These are phyloP conservation scores for Hedychridium roseum DNA, from an alignment of 2,888 invertebrate genomes.

Conservation along the genomic window DNA sequence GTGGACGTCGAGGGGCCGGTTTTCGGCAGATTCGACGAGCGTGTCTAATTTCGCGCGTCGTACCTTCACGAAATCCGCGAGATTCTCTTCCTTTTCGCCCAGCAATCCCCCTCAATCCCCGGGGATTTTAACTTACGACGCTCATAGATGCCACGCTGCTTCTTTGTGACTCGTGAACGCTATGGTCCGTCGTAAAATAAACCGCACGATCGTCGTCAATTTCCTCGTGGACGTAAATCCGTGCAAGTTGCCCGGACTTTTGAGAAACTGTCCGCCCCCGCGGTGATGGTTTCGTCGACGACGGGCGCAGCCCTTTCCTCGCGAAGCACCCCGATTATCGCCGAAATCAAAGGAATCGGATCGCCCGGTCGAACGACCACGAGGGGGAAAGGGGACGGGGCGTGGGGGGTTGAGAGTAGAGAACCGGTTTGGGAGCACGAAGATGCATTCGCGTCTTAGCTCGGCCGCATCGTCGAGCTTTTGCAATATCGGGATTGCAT, in stretches of 20 bases:
- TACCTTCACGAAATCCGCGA: background rate
- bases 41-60: background rate
- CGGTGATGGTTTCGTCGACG: background rate
- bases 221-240: too few relatives aligned
- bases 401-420: background rate
- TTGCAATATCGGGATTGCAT: constrained; percentile 43
- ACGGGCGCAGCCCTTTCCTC: background rate
- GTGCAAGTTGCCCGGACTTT: too few relatives aligned
- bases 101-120: too few relatives aligned
- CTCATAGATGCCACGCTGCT: too few relatives aligned
- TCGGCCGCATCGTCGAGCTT: constrained; percentile 20
- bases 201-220: too few relatives aligned
- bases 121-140: too few relatives aligned
- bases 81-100: too few relatives aligned
- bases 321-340: background rate
- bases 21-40: too few relatives aligned
- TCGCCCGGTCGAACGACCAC: background rate
- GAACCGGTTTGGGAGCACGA: constrained; percentile 4
- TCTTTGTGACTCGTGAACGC: too few relatives aligned
- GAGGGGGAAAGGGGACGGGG: background rate
- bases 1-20: too few relatives aligned
- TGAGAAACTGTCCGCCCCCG: too few relatives aligned
- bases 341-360: background rate
- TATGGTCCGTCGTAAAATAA: too few relatives aligned
- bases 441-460: constrained; percentile 1